These are phyloP conservation scores for Hydrolagus affinis DNA, from an alignment of 2,113 vertebrate genomes.

Conservation along the genomic window DNA sequence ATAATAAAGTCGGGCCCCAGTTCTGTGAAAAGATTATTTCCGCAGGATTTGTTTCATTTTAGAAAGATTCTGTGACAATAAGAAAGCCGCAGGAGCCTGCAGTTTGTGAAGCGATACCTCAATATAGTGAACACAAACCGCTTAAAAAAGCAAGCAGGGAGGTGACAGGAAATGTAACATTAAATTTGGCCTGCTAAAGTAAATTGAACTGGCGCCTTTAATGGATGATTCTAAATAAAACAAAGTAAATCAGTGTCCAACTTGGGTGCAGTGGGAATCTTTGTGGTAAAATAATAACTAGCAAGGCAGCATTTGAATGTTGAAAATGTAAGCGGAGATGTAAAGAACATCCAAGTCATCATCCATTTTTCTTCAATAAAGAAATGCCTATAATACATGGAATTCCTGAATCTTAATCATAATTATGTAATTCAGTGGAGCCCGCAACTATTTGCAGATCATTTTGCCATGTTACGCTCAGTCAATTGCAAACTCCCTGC, in stretches of 20 bases:
- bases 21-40: not conserved
- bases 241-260: constrained; percentile 3
- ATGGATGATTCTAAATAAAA: constrained; percentile 25
- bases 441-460: not conserved
- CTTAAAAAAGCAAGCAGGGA: constrained; percentile 24
- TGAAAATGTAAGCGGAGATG: not conserved
- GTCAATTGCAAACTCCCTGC: not conserved
- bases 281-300: constrained; percentile 26
- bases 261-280: not conserved
- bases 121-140: not conserved
- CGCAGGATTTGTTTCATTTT: not conserved
- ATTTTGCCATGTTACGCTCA: not conserved
- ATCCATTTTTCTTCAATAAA: constrained; percentile 19
- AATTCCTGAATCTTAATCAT: not conserved
- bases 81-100: constrained; percentile 5
- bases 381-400: constrained; percentile 4
- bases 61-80: constrained; percentile 2
- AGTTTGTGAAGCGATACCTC: constrained; percentile 9
- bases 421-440: constrained; percentile 5
- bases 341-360: not conserved
- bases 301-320: not conserved
- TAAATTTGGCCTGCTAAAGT: constrained; percentile 28
- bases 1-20: constrained; percentile 3
- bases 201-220: constrained; percentile 29
- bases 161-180: constrained; percentile 30